Base-by-base conservation (phyloP, 1,140 invertebrate genomes). In the Tribolium madens region DNA sequence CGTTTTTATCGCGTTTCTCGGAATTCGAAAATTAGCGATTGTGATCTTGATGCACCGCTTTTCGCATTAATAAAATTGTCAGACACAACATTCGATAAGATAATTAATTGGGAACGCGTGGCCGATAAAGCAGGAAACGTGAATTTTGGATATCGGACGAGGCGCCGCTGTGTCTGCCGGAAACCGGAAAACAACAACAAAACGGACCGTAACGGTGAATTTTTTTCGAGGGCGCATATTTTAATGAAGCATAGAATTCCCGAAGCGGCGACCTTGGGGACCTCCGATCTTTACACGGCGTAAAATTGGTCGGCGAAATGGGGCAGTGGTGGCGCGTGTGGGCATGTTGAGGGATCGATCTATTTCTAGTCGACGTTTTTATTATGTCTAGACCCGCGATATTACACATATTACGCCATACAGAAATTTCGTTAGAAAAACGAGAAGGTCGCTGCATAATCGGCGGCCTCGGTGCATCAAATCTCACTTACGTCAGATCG, bases 371-470 rank as follows among this genome's bases (percentile, higher is more conserved):
- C 13, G 48, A 57, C 52, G 52, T 57, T 71, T 71, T 71, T 71
- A 71, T 71, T 71, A 17, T 46, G 68, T 71, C 36, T 71, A 71
- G 68, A 71, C 68, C 17, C 68, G 26, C 26, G 13, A 46, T 71
- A 9, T n/a, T n/a, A n/a, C n/a, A n/a, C n/a, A n/a, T n/a, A 57
- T 57, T 57, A 26, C 52, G 21, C 14, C 17, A 14, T 52, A 52
- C 13, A 52, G n/a, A 52, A 6, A 52, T 14, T 14, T 9, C 14
- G 48, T n/a, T n/a, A n/a, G n/a, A n/a, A n/a, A n/a, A n/a, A n/a
- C n/a, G n/a, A n/a, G n/a, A n/a, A n/a, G n/a, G n/a, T n/a, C n/a
- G n/a, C n/a, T n/a, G n/a, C n/a, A n/a, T n/a, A n/a, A n/a, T n/a
- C n/a, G n/a, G n/a, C n/a, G n/a, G n/a, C n/a, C n/a, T n/a, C n/a